Evolutionary conservation across 2,113 vertebrate genomes (phyloP), one percentile per base, ranked within the genome.

Genomic region (Oenanthe oenanthe): DNA sequence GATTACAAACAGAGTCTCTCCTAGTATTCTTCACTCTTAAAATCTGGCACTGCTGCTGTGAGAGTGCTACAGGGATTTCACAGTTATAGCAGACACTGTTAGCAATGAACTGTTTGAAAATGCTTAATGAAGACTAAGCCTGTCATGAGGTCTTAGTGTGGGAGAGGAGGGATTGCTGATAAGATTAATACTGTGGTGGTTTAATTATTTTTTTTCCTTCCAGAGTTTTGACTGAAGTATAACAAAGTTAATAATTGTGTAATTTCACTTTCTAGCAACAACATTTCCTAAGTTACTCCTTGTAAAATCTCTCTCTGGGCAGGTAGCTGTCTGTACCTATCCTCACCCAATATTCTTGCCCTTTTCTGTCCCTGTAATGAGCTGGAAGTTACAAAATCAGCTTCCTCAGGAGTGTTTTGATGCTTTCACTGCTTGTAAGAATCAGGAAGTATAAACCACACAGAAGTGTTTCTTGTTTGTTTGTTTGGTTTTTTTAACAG

Each of bases 381-480:
- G 24, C 54, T 1, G 8, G 51, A 93, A 73, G 67, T 71, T 80
- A 77, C n/a, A 93, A 88, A 88, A 93, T 36, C 73, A 75, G 57
- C 61, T 91, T 94, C 63, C 75, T 83, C 93, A 76, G 36, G 43
- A 90, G 43, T n/a, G 32, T 84, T 95, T 88, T 0, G 15, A 34
- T 83, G 82, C 17, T 93, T 94, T 88, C 67, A 63, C 67, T 88
- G 71, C 66, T 60, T 89, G 51, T 28, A 63, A 82, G 94, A 97
- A 94, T 73, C 62, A 96, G 93, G 85, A 94, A 96, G 75, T 93
- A 66, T 56, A 73, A 85, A 85, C 53, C 29, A 62, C 38, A 70
- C 6, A 80, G 12, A 65, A 79, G 48, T 26, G 24, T 50, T 50
- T 32, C 25, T 10, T 4, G 13, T 29, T 34, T 18, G 17, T 32